Evolutionary conservation across 2,888 invertebrate species (phyloP).

Genomic region (Eupithecia inturbata): DNA sequence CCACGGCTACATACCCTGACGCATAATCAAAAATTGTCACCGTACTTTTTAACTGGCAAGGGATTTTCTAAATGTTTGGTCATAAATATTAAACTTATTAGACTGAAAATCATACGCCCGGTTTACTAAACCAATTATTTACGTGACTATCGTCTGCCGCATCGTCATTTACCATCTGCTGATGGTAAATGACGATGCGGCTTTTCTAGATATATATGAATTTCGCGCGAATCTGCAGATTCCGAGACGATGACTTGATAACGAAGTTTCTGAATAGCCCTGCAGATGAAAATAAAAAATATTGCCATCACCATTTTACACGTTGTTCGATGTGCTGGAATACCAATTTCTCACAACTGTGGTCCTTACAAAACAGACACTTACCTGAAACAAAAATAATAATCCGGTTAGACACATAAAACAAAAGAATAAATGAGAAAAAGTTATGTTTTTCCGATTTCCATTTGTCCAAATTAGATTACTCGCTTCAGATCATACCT

Average conservation of each 20-base stretch:
- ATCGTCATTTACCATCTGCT: neutral
- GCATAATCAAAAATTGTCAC: neutral
- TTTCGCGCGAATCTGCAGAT: no score
- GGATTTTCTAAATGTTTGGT: neutral
- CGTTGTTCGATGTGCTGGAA: neutral
- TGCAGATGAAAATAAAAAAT: neutral
- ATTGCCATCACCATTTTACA: neutral
- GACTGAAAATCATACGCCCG: neutral
- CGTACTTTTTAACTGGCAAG: neutral
- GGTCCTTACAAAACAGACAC: constrained; percentile 11
- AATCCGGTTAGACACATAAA: neutral
- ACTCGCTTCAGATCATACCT: constrained; percentile 41
- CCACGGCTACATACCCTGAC: no score
- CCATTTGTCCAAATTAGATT: neutral
- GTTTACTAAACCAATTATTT: neutral
- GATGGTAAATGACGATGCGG: no score
- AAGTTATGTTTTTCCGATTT: neutral
- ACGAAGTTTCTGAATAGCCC: no score
- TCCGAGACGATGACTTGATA: no score
- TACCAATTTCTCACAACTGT: neutral
- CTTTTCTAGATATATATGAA: no score
- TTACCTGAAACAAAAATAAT: constrained; percentile 48
- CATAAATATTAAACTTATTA: neutral
- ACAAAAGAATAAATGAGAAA: neutral
- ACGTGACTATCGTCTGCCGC: neutral